Base-by-base conservation (phyloP, 2,797 vertebrate genomes). In the Peromyscus nudipes region DNA sequence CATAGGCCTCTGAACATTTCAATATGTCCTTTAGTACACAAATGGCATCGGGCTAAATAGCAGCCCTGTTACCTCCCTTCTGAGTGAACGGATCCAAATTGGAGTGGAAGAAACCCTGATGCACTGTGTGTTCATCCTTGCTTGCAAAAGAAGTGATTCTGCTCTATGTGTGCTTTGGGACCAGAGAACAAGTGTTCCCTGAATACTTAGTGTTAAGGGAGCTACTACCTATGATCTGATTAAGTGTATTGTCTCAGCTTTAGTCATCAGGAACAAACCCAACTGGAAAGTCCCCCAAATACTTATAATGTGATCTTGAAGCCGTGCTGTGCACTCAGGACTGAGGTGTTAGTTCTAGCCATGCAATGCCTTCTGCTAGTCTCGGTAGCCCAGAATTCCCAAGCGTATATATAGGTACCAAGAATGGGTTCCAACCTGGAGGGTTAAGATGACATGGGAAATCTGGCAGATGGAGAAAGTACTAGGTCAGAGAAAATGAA, bases 1-100 rank as follows among this genome's bases (percentile, higher is more conserved):
- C 40, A 96, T 96, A 96, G 96, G 40, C 85, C 64, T 80, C 43
- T 88, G 94, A 96, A 97, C 91, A 84, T 79, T 88, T 96, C 95
- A 79, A 34, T 92, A 65, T 40, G 94, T 80, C 49, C 92, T 97
- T 94, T 83, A 96, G 96, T 76, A 77, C 37, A 89, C 60, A 92
- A 95, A 93, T 62, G 60, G 55, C 94, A 60, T 52, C 73, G 69
- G 75, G 69, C 75, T 92, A 84, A 96, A n/a, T 34, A 96, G 95
- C 77, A 91, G 73, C 46, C 29, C 62, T 82, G 73, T 97, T 94
- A 62, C 12, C 0, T 96, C 94, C 34, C 17, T 93, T 97, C 37
- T 1, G 57, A 64, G 40, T 81, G 80, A 94, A 96, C 84, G 89
- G 85, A 96, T 93, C 71, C 94, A 89, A 93, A 75, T 52, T 4